Evolutionary conservation across 2,113 vertebrate species (phyloP).

Genomic region (Xiphophorus couchianus): DNA sequence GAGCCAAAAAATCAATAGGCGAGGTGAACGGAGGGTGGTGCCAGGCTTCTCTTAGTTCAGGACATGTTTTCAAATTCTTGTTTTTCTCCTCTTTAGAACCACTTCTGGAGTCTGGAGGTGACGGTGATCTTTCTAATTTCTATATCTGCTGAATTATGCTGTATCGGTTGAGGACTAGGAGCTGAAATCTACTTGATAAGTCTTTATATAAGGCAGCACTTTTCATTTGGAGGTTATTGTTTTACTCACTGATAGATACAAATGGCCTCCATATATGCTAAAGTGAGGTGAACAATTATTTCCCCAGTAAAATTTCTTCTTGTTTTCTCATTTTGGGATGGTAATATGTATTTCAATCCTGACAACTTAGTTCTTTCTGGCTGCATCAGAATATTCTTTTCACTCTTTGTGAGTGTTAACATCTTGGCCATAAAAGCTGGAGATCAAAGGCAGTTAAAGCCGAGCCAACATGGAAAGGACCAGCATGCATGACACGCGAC

Average conservation of each 20-base stretch:
- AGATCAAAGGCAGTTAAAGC: too few species aligned
- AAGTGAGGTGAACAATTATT: too few species aligned
- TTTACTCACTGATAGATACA: neutral
- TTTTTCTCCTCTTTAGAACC: conserved; percentile 62
- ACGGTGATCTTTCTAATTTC: conserved; percentile 8
- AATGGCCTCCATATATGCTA: too few species aligned
- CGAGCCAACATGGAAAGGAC: too few species aligned
- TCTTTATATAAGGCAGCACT: neutral
- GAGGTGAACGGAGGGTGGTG: conserved; percentile 55
- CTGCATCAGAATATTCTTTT: neutral
- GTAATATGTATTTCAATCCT: neutral
- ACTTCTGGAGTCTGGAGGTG: conserved; percentile 12
- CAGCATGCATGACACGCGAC: too few species aligned
- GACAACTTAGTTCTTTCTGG: neutral
- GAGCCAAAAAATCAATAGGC: conserved; percentile 77
- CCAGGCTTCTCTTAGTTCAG: conserved; percentile 39
- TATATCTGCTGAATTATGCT: neutral
- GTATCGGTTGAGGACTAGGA: neutral
- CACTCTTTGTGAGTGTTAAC: neutral
- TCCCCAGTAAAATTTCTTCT: too few species aligned
- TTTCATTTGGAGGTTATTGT: neutral
- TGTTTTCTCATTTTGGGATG: neutral
- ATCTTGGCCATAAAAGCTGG: neutral
- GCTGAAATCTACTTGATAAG: neutral
- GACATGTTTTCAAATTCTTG: conserved; percentile 64